Percentiles rank a stretch among this genome's conserved stretches.
Conservation (phyloP, 2,113 vertebrate genomes). For the Scytalopus superciliaris region DNA sequence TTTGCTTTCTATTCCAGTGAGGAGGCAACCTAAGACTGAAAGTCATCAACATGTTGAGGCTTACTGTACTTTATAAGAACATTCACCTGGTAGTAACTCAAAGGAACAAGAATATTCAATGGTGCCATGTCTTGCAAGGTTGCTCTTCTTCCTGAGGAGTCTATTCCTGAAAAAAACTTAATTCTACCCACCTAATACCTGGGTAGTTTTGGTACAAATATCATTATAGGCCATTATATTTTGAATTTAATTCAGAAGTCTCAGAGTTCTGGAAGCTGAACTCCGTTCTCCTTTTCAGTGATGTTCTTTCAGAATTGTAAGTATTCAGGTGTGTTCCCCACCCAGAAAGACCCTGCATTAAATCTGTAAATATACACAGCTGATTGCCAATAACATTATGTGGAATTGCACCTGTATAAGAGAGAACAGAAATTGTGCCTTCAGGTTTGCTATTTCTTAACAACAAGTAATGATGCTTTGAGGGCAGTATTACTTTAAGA, state of each 20-base stretch:
- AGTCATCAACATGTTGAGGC: background rate
- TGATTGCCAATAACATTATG: background rate
- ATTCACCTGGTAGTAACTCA: background rate
- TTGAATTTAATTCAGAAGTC: background rate
- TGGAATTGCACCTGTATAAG: background rate
- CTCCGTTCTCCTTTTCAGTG: background rate
- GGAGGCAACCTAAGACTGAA: background rate
- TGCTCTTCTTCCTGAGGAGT: background rate
- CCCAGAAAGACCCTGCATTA: background rate
- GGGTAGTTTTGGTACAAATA: background rate
- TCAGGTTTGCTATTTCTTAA: slow-evolving; percentile 26
- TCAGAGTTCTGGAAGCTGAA: background rate
- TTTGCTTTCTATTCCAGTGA: background rate
- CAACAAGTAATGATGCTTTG: slow-evolving; percentile 25
- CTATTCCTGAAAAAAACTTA: background rate
- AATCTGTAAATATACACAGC: slow-evolving; percentile 22
- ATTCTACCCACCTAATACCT: background rate
- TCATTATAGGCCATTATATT: background rate
- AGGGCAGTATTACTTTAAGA: slow-evolving; percentile 55
- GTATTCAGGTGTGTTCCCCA: background rate
- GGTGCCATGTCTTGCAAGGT: background rate
- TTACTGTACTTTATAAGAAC: background rate
- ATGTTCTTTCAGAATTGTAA: background rate
- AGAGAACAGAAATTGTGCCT: background rate
- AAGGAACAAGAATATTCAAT: background rate